Evolutionary conservation across 2,888 invertebrate genomes (phyloP).

Genomic region (Dasysyrphus albostriatus): DNA sequence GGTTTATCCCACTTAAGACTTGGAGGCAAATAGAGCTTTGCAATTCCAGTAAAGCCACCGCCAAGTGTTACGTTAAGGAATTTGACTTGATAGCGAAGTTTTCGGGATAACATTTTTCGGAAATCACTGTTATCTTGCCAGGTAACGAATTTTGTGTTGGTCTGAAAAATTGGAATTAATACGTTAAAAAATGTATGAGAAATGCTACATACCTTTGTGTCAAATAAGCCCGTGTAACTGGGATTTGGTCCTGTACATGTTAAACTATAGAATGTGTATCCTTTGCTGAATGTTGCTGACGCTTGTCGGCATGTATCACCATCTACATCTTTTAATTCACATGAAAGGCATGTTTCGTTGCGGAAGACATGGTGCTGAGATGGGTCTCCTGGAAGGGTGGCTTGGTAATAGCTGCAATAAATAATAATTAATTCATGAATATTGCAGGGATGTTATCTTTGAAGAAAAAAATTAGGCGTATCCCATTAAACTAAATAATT

Average conservation of each 20-base stretch:
- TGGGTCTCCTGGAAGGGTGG: conserved; percentile 87
- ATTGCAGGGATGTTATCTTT: too few species aligned
- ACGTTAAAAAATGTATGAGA: too few species aligned
- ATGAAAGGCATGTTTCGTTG: conserved; percentile 88
- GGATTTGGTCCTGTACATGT: conserved; percentile 89
- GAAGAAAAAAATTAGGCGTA: too few species aligned
- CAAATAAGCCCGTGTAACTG: conserved; percentile 85
- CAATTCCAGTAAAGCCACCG: conserved; percentile 85
- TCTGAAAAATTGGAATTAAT: conserved; percentile 37
- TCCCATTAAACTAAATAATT: too few species aligned
- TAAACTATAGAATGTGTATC: conserved; percentile 87
- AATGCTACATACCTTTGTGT: conserved; percentile 82
- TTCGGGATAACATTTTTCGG: conserved; percentile 84
- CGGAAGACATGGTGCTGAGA: conserved; percentile 88
- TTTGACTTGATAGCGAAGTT: conserved; percentile 85
- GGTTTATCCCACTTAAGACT: conserved; percentile 86
- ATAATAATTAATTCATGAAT: too few species aligned
- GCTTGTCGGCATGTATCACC: conserved; percentile 86
- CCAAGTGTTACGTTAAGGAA: conserved; percentile 86
- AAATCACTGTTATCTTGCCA: conserved; percentile 87
- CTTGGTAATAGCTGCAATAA: conserved; percentile 89
- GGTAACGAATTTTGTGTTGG: conserved; percentile 76
- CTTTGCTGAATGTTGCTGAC: conserved; percentile 86
- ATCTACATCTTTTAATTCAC: conserved; percentile 86
- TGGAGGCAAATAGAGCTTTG: conserved; percentile 88